Base-by-base conservation (phyloP, 2,888 invertebrate species). In the Lepidocyrtinus sp. region DNA sequence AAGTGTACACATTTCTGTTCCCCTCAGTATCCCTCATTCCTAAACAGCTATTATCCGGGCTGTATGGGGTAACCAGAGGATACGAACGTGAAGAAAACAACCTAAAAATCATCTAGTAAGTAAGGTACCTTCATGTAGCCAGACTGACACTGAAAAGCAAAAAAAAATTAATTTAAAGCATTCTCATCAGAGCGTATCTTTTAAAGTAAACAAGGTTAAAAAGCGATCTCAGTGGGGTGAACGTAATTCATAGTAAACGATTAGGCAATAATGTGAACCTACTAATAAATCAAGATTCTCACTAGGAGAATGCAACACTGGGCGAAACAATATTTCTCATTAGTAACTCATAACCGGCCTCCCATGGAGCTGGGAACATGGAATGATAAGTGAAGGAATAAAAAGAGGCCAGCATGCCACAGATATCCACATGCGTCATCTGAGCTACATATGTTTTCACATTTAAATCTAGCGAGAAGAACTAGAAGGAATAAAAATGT, bases 61-160 rank as follows among this genome's bases (percentile, higher is more conserved):
- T 65, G 59, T 24, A 17, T 27, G 75, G 75, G 75, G 81, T 75
- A 75, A 81, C 67, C 59, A 75, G 81, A 81, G 81, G 81, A 79
- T 64, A 1, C 61, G n/a, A 50, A 50, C 5, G 36, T 7, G 36
- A 12, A 36, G 12, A 36, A 36, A 50, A 17, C 50, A 50, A 12
- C n/a, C n/a, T n/a, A n/a, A n/a, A n/a, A n/a, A n/a, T n/a, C n/a
- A n/a, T n/a, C n/a, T n/a, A n/a, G n/a, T n/a, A n/a, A n/a, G n/a
- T n/a, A n/a, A n/a, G n/a, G n/a, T n/a, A n/a, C n/a, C n/a, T n/a
- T n/a, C n/a, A n/a, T n/a, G n/a, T n/a, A n/a, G n/a, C n/a, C n/a
- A n/a, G n/a, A n/a, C 5, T 21, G 59, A 59, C 59, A 59, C n/a
- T 59, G 21, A 9, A 21, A 21, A 36, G 59, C 12, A 3, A 7